These are phyloP conservation scores for Plotosus lineatus DNA, from an alignment of 2,113 vertebrate genomes.

Conservation along the genomic window DNA sequence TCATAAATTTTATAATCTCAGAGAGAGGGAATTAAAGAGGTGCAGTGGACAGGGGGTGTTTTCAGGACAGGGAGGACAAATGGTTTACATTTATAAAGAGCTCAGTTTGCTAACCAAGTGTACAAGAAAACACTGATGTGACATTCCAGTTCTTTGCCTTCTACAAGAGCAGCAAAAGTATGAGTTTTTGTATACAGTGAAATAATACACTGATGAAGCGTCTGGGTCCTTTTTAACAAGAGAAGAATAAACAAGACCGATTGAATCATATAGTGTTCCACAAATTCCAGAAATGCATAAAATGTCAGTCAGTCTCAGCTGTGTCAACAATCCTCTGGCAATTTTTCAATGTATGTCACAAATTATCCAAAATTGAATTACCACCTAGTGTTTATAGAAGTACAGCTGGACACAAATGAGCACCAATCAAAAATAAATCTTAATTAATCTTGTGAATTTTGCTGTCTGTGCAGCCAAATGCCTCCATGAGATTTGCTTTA, in stretches of 20 bases:
- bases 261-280: conserved; percentile 32
- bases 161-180: conserved; percentile 18
- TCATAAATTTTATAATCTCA: conserved; percentile 56
- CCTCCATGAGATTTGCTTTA: conserved; percentile 50
- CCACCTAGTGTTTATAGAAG: conserved; percentile 14
- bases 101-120: conserved; percentile 5
- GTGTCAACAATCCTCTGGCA: conserved; percentile 33
- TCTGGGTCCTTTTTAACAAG: conserved; percentile 23
- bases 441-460: not conserved
- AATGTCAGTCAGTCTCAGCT: conserved; percentile 34
- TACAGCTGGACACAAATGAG: conserved; percentile 11
- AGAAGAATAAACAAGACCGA: conserved; percentile 41
- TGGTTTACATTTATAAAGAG: conserved; percentile 27
- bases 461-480: conserved; percentile 2
- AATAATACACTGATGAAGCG: conserved; percentile 41
- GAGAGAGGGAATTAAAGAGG: conserved; percentile 19
- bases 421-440: conserved; percentile 1
- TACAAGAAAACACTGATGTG: conserved; percentile 37
- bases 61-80: not conserved
- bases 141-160: conserved; percentile 39
- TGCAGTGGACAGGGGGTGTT: not conserved
- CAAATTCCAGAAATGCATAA: conserved; percentile 37
- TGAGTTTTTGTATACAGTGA: conserved; percentile 35
- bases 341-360: conserved; percentile 22
- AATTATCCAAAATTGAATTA: not conserved